phyloP scores from a whole-genome alignment of 2,113 vertebrate species.

The Lanius ludovicianus region DNA sequence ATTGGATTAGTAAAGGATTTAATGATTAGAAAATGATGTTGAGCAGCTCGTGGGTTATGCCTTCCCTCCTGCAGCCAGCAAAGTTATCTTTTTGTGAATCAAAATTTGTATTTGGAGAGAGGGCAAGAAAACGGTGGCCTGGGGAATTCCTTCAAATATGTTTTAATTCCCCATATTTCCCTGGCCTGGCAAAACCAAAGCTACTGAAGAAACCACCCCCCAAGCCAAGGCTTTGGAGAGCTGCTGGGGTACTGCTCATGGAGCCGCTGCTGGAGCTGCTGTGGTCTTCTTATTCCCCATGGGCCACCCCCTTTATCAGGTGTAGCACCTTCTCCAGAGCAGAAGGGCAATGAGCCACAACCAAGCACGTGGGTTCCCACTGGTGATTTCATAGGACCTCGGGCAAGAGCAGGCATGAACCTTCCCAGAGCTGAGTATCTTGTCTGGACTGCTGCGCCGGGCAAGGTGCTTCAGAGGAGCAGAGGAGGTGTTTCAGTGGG shows the following conservation, averaged over 20 bases:
- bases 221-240: neutral
- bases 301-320: too few relatives aligned
- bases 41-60: neutral
- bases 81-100: neutral
- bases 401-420: neutral
- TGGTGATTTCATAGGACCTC: neutral
- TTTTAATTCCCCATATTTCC: neutral
- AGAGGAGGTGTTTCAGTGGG: neutral
- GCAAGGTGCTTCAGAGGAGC: neutral
- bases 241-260: neutral
- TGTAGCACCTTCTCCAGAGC: neutral
- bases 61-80: neutral
- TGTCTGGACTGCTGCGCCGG: rapidly evolving
- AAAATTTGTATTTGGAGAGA: neutral
- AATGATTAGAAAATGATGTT: rapidly evolving
- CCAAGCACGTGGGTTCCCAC: neutral
- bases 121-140: neutral
- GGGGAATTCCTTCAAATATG: neutral
- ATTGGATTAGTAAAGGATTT: neutral
- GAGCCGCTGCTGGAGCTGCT: neutral
- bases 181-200: neutral
- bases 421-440: neutral
- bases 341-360: neutral
- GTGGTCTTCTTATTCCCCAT: rapidly evolving
- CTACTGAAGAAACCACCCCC: neutral